Percentiles rank a stretch among this genome's conserved stretches.
These are phyloP conservation scores for Orientallactaga bullata DNA, from an alignment of 2,113 vertebrate species.

Conservation along the genomic window DNA sequence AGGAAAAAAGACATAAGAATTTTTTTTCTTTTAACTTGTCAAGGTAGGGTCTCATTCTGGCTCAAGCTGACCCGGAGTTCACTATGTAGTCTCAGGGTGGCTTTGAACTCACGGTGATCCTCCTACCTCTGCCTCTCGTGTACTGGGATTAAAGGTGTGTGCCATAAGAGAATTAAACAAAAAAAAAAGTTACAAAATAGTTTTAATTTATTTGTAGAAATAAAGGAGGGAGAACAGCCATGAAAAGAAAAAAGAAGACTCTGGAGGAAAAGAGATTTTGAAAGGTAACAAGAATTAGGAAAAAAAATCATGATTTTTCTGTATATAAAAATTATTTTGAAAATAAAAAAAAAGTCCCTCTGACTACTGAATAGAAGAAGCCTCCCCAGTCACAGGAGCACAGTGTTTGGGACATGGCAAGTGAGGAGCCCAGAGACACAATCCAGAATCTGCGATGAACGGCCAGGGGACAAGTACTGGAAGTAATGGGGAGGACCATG, in stretches of 20 bases:
- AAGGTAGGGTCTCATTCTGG: no score
- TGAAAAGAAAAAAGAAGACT: neutral
- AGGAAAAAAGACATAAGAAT: no score
- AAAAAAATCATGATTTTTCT: neutral
- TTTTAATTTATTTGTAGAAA: neutral
- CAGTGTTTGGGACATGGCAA: neutral
- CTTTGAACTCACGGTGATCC: no score
- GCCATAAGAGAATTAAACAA: no score
- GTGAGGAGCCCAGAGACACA: neutral
- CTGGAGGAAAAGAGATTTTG: neutral
- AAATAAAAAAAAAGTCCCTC: neutral
- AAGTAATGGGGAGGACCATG: rapidly evolving
- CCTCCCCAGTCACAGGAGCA: rapidly evolving
- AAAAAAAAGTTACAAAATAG: neutral
- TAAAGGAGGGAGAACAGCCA: neutral
- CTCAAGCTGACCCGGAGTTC: no score
- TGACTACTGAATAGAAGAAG: neutral
- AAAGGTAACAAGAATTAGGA: neutral
- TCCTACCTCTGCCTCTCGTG: no score
- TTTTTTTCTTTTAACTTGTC: no score
- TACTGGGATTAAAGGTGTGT: no score
- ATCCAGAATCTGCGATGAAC: rapidly evolving
- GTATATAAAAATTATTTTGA: neutral
- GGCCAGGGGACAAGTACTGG: no score
- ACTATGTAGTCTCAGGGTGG: no score